phyloP scores from a whole-genome alignment of 2,797 vertebrate genomes.

The Falco rusticolus region DNA sequence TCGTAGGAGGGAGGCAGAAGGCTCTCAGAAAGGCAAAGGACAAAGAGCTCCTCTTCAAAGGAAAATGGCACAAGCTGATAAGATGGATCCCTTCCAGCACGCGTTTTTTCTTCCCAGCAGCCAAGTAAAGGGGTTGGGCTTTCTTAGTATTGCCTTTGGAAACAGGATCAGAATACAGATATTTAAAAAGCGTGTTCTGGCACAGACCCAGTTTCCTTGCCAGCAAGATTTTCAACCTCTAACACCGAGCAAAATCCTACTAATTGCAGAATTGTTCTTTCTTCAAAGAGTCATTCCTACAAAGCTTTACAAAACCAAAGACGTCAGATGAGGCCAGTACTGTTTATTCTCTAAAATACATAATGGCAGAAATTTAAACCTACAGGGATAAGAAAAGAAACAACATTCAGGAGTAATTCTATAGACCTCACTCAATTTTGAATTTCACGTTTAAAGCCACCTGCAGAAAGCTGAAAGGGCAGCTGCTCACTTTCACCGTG shows the following conservation, averaged over 20 bases:
- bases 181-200: conserved; percentile 49
- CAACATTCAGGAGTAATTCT: background rate
- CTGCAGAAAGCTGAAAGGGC: conserved; percentile 10
- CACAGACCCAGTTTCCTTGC: conserved; percentile 24
- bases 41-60: conserved; percentile 34
- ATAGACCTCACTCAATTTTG: background rate
- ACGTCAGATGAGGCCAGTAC: background rate
- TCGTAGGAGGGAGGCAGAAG: background rate
- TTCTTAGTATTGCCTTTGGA: conserved; percentile 45
- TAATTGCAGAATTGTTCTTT: conserved; percentile 59
- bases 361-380: conserved; percentile 24
- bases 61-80: conserved; percentile 45
- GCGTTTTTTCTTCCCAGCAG: conserved; percentile 33
- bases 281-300: conserved; percentile 15
- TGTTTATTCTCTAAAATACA: conserved; percentile 19
- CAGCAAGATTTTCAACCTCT: conserved; percentile 55
- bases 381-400: background rate
- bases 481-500: background rate
- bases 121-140: conserved; percentile 30
- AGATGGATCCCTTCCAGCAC: conserved; percentile 51
- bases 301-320: conserved; percentile 7
- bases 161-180: background rate
- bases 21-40: conserved; percentile 12
- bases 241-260: conserved; percentile 40
- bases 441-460: conserved; percentile 20